Evolutionary conservation across 2,888 invertebrate species (phyloP), one percentile per base, ranked within the genome.

Genomic region (Dryomyza anilis): DNA sequence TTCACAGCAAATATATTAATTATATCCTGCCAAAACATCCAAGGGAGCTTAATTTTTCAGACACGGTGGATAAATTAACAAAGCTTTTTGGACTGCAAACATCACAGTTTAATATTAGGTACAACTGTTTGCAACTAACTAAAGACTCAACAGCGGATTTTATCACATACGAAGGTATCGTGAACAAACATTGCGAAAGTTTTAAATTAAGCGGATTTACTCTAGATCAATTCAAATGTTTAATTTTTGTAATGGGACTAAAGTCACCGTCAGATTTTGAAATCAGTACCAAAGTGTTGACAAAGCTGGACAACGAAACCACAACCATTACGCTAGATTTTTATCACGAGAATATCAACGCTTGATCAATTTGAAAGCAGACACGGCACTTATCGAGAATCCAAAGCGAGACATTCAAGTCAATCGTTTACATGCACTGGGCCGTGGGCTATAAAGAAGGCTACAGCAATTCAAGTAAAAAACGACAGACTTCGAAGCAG

Each of bases 181-280:
- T 16, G 29, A 55, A 12, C 25, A 36, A 45, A 14, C 55, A 55
- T n/a, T 36, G 33, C 12, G 33, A 52, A 14, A 45, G 6, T 64
- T 72, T 71, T 39, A 57, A 68, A 43, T 39, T 72, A 7, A 61
- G 52, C 2, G 56, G 65, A 33, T 30, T 69, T 4, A 66, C 65
- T 16, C 21, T 61, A 5, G 68, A 72, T 23, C 71, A 71, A 36
- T 71, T 70, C 16, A n/a, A n/a, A n/a, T n/a, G n/a, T n/a, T n/a
- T n/a, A n/a, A n/a, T n/a, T n/a, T n/a, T n/a, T n/a, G n/a, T 71
- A 6, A 67, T 64, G 48, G 68, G 70, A 1, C 57, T 71, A 7
- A 62, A 68, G 27, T 65, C 67, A 64, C n/a, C 65, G n/a, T n/a
- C 19, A 8, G 68, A 71, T 33, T 56, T 50, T 2, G 70, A 69